Evolutionary conservation across 92 coral and sea anemone species (phyloP).

Genomic region (Umimayanthus chanpuru): DNA sequence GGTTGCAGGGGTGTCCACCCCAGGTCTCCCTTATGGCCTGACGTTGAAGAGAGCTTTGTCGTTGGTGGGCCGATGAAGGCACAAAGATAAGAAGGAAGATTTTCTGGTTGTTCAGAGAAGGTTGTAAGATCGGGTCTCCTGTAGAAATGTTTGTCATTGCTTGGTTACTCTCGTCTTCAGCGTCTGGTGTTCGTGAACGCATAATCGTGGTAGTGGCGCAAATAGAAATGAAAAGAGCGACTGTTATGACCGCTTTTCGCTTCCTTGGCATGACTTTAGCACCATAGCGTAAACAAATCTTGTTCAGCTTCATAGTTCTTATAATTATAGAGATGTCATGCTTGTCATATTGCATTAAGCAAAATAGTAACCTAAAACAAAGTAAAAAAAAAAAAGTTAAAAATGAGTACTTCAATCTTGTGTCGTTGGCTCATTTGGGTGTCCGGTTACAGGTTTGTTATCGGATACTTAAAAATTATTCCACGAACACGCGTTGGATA

Average conservation of each 20-base stretch:
- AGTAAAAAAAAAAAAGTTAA: too few species aligned
- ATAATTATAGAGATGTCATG: not conserved
- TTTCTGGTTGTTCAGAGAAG: not conserved
- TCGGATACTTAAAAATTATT: too few species aligned
- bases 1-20: slow-evolving; percentile 30
- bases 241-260: not conserved
- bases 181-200: not conserved
- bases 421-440: too few species aligned
- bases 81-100: slow-evolving; percentile 55
- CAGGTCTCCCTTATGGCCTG: slow-evolving; percentile 68
- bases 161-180: slow-evolving; percentile 2
- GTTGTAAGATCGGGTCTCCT: slow-evolving; percentile 24
- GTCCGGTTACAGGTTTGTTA: too few species aligned
- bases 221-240: not conserved
- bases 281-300: not conserved
- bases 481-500: too few species aligned
- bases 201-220: not conserved
- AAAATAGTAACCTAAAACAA: slow-evolving; percentile 2
- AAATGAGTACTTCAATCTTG: too few species aligned
- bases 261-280: too few species aligned
- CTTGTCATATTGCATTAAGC: not conserved
- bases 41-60: slow-evolving; percentile 37
- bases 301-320: not conserved
- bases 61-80: slow-evolving; percentile 47
- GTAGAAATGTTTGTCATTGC: slow-evolving; percentile 12